A percentile compares a stretch with the other conserved stretches of the same genome.
Evolutionary conservation across 2,797 vertebrate species (phyloP).

Genomic region (Aphelocoma californica): DNA sequence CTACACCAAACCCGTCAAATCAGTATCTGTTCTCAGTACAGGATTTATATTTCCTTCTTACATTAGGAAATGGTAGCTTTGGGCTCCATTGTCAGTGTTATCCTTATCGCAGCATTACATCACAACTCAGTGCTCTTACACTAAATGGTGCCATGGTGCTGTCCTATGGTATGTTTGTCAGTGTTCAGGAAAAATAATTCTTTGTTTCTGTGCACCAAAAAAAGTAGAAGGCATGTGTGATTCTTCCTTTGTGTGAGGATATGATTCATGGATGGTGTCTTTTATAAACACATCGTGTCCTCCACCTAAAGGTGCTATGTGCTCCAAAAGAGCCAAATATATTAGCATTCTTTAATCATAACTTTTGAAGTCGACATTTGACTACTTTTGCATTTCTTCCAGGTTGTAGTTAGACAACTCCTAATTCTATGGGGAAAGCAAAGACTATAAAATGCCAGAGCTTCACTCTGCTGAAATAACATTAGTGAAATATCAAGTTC

Average conservation of each 20-base stretch:
- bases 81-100: neutral
- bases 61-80: neutral
- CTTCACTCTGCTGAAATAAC: slow-evolving; percentile 76
- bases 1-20: neutral
- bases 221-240: neutral
- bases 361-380: slow-evolving; percentile 73
- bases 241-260: neutral
- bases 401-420: slow-evolving; percentile 73
- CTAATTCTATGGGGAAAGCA: slow-evolving; percentile 70
- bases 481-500: slow-evolving; percentile 82
- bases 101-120: neutral
- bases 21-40: neutral
- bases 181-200: neutral
- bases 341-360: slow-evolving; percentile 73
- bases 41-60: neutral
- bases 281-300: slow-evolving; percentile 71
- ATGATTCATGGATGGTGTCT: neutral
- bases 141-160: neutral
- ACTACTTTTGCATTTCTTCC: slow-evolving; percentile 80
- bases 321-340: slow-evolving; percentile 38
- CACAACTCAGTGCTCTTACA: neutral
- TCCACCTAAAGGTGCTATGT: slow-evolving; percentile 67
- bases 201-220: neutral
- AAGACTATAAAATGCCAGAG: slow-evolving; percentile 75
- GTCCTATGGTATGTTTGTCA: neutral